Evolutionary conservation across 1,140 invertebrate species (phyloP).

Genomic region (Dreissena rostriformis): DNA sequence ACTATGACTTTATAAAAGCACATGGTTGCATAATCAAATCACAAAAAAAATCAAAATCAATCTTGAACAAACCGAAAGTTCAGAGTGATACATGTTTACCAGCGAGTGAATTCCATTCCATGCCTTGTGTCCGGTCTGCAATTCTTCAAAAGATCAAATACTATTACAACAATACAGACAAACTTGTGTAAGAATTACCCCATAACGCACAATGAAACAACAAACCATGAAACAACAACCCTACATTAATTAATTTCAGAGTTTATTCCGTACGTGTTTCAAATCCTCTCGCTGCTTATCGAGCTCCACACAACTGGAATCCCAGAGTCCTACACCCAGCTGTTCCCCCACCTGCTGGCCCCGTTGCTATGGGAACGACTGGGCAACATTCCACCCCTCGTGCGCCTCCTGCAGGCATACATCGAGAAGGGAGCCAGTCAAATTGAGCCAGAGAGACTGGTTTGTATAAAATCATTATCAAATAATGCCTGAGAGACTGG

Average conservation of each 20-base stretch:
- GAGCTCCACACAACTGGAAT: constrained; percentile 88
- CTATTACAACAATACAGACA: too few relatives aligned
- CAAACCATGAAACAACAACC: too few relatives aligned
- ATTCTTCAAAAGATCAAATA: too few relatives aligned
- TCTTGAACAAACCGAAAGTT: too few relatives aligned
- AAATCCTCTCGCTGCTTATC: constrained; percentile 95
- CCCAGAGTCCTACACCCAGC: constrained; percentile 91
- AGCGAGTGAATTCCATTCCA: too few relatives aligned
- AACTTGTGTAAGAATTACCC: too few relatives aligned
- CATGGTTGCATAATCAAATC: too few relatives aligned
- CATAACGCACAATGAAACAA: too few relatives aligned
- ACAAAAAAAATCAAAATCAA: too few relatives aligned
- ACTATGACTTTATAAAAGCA: too few relatives aligned
- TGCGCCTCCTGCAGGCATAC: constrained; percentile 93
- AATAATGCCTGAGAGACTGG: constrained; percentile 84
- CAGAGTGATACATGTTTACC: too few relatives aligned
- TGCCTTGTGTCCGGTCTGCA: too few relatives aligned
- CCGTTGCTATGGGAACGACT: constrained; percentile 95
- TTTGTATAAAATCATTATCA: constrained; percentile 82
- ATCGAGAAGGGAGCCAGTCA: constrained; percentile 88
- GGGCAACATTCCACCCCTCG: constrained; percentile 95
- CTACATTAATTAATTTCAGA: constrained; percentile 84
- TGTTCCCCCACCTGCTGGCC: constrained; percentile 93
- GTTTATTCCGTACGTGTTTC: constrained; percentile 98
- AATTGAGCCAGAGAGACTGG: constrained; percentile 84